A percentile compares a stretch with the other conserved stretches of the same genome.
These are phyloP conservation scores for Cephus pulcher DNA, from an alignment of 2,888 invertebrate genomes.

Conservation along the genomic window DNA sequence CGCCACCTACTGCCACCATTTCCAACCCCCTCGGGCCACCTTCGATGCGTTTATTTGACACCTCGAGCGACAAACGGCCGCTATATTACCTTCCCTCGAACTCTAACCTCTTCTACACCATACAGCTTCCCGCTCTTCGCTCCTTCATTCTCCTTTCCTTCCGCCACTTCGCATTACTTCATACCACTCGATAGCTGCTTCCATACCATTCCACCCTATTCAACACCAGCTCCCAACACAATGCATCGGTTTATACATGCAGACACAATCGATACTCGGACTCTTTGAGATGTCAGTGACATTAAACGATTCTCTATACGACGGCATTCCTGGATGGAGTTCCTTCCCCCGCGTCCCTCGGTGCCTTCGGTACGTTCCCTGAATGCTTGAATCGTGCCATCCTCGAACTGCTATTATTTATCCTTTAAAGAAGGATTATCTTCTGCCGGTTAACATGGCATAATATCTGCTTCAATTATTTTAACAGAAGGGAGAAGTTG, in stretches of 20 bases:
- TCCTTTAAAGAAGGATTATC: not conserved
- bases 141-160: slow-evolving; percentile 7
- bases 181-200: not conserved
- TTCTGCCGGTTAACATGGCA: not conserved
- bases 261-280: not conserved
- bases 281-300: not conserved
- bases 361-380: not conserved
- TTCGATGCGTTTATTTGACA: slow-evolving; percentile 62
- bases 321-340: not conserved
- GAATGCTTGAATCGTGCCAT: not conserved
- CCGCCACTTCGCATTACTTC: slow-evolving; percentile 10
- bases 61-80: slow-evolving; percentile 60
- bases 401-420: not conserved
- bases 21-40: slow-evolving; percentile 28
- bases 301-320: not conserved
- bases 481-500: not conserved
- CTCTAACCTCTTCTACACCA: slow-evolving; percentile 4
- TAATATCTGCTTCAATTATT: not conserved
- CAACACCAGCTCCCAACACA: not conserved
- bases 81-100: slow-evolving; percentile 58
- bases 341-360: not conserved
- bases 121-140: slow-evolving; percentile 7
- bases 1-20: not conserved
- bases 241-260: not conserved
- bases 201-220: not conserved